Conservation (phyloP, 2,797 vertebrate species). For the Podargus strigoides region DNA sequence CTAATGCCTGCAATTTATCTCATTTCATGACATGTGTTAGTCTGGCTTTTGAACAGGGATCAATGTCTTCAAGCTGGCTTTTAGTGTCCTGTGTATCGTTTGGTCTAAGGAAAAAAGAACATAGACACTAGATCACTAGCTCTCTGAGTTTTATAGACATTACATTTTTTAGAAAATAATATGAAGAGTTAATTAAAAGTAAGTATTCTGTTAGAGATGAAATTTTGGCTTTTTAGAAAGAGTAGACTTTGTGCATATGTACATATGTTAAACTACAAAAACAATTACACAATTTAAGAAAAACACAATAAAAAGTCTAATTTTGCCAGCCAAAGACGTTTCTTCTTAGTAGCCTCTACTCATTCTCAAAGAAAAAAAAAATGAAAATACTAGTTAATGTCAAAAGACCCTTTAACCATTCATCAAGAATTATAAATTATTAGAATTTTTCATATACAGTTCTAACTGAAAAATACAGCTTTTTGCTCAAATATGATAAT, state of each 20-base stretch:
- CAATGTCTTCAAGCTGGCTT: not conserved
- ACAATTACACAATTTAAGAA: not conserved
- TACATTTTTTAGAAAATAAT: not conserved
- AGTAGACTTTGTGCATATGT: not conserved
- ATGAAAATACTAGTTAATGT: not conserved
- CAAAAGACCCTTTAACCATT: conserved; percentile 25
- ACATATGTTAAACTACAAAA: not conserved
- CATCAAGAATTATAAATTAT: conserved; percentile 18
- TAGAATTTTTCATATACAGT: not conserved
- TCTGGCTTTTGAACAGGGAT: not conserved
- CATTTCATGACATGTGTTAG: not conserved
- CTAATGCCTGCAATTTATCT: not conserved
- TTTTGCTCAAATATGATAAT: conserved; percentile 30
- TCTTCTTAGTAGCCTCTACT: not conserved
- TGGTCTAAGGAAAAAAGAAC: not conserved
- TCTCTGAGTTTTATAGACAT: not conserved
- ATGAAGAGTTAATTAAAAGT: not conserved
- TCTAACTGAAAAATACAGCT: conserved; percentile 31
- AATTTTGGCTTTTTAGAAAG: not conserved
- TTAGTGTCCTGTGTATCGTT: not conserved
- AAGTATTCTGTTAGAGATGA: not conserved
- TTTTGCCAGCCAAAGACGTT: not conserved
- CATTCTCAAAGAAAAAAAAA: conserved; percentile 24
- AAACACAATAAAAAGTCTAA: not conserved
- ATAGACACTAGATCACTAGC: not conserved